Conservation (phyloP, 2,113 vertebrate species). For the Brachypteracias leptosomus region DNA sequence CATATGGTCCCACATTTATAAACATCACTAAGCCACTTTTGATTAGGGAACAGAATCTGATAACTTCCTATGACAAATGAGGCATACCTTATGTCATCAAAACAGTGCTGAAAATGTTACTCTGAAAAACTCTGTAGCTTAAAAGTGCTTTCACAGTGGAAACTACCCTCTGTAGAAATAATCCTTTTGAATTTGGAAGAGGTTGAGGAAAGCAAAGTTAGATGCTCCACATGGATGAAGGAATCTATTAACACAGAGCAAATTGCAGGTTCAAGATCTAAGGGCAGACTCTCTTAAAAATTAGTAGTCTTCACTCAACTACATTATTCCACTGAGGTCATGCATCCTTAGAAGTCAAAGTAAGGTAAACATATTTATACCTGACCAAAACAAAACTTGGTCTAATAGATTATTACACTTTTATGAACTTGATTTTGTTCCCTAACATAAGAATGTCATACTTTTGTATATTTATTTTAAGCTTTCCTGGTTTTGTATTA, state of each 20-base stretch:
- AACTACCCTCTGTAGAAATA: neutral
- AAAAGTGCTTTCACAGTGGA: neutral
- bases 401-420: neutral
- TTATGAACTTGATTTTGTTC: neutral
- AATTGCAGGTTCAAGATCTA: conserved; percentile 9
- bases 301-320: neutral
- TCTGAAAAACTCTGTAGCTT: neutral
- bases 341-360: neutral
- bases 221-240: neutral
- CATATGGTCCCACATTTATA: neutral
- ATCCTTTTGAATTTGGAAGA: neutral
- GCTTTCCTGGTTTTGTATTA: neutral
- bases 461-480: neutral
- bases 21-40: neutral
- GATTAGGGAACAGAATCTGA: neutral
- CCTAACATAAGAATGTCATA: neutral
- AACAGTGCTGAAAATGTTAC: neutral
- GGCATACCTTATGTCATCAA: neutral
- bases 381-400: neutral
- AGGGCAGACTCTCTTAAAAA: conserved; percentile 16
- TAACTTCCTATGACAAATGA: neutral
- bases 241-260: neutral
- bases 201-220: neutral
- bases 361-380: neutral
- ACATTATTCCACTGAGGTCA: conserved; percentile 16